phyloP scores from a whole-genome alignment of 1,140 invertebrate genomes.

The Belonocnema kinseyi region DNA sequence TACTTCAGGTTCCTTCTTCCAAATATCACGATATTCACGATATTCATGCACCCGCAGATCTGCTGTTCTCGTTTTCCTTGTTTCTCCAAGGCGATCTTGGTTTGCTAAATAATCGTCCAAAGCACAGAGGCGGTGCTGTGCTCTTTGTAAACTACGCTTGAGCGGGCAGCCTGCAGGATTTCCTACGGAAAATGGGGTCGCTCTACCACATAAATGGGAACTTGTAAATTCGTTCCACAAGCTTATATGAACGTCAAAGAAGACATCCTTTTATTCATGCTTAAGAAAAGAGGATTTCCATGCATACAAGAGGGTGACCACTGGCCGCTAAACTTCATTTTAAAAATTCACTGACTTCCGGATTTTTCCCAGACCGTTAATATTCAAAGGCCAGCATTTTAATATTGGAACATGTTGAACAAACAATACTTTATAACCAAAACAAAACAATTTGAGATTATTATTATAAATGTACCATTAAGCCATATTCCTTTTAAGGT shows the following conservation, averaged over 20 bases:
- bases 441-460: no score
- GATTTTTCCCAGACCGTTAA: no score
- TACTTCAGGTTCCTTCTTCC: constrained; percentile 38
- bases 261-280: background rate
- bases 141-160: constrained; percentile 6
- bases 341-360: no score
- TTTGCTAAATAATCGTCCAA: constrained; percentile 12
- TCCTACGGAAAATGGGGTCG: constrained; percentile 20
- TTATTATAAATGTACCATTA: no score
- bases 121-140: background rate
- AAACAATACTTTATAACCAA: no score
- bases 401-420: no score
- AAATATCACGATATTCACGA: constrained; percentile 47
- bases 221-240: constrained; percentile 15
- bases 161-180: constrained; percentile 9
- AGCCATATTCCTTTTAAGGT: no score
- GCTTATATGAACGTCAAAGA: constrained; percentile 4
- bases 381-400: no score
- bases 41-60: constrained; percentile 35
- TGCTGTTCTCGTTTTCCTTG: background rate
- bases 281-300: constrained; percentile 23
- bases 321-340: no score
- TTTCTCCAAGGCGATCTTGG: background rate
- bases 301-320: no score
- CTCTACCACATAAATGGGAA: constrained; percentile 13